A percentile compares a stretch with the other conserved stretches of the same genome.
These are phyloP conservation scores for Ophion obscuratus DNA, from an alignment of 2,888 invertebrate genomes.

Conservation along the genomic window DNA sequence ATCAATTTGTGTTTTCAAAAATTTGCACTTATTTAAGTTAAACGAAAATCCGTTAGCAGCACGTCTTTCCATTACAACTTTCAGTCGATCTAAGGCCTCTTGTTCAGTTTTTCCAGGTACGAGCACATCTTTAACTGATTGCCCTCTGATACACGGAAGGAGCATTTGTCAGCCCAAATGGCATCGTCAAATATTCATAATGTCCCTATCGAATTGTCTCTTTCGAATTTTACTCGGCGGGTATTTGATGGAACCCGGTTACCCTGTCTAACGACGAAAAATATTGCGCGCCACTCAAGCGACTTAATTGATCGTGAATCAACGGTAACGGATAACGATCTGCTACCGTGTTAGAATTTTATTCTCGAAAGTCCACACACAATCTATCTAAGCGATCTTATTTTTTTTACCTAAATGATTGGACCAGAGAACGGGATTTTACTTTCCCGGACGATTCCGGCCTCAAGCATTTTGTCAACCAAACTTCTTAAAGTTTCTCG, in stretches of 20 bases:
- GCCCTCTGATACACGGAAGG: slow-evolving; percentile 78
- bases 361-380: slow-evolving; percentile 22
- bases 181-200: slow-evolving; percentile 79
- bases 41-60: background rate
- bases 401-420: slow-evolving; percentile 14
- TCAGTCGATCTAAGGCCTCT: slow-evolving; percentile 17
- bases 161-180: slow-evolving; percentile 81
- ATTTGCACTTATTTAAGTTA: too few species aligned
- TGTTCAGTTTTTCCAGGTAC: slow-evolving; percentile 22
- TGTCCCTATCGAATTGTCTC: slow-evolving; percentile 79
- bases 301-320: slow-evolving; percentile 28
- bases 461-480: slow-evolving; percentile 31
- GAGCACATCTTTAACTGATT: slow-evolving; percentile 70
- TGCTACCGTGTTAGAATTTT: slow-evolving; percentile 27
- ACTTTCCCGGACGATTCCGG: slow-evolving; percentile 41
- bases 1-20: too few species aligned
- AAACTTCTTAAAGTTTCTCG: slow-evolving; percentile 28
- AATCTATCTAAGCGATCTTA: slow-evolving; percentile 18
- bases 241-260: background rate
- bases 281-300: slow-evolving; percentile 16
- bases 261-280: slow-evolving; percentile 13
- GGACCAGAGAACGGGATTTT: slow-evolving; percentile 24
- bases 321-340: slow-evolving; percentile 27
- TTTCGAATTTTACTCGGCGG: slow-evolving; percentile 68
- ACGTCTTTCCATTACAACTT: slow-evolving; percentile 7